Percentiles rank a stretch among this genome's conserved stretches.
Evolutionary conservation across 2,888 invertebrate genomes (phyloP).

Genomic region (Neoscelio sp.): DNA sequence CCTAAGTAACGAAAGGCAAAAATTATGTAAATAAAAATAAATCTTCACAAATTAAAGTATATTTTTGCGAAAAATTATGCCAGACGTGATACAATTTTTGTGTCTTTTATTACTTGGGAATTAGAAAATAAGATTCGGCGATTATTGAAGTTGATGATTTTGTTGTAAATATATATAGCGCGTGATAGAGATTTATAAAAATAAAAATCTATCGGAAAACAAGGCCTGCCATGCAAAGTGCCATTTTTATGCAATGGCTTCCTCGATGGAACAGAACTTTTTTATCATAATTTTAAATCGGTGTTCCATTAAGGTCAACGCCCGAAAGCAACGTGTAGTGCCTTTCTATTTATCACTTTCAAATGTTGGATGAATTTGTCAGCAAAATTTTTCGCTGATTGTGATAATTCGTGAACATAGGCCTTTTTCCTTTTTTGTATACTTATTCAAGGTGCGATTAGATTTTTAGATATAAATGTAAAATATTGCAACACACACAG

Average conservation of each 20-base stretch:
- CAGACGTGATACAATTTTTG: no score
- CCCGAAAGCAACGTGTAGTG: constrained; percentile 9
- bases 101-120: neutral
- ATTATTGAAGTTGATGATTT: constrained; percentile 47
- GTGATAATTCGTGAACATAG: constrained; percentile 22
- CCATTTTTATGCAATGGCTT: constrained; percentile 18
- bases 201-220: constrained; percentile 1
- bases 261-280: constrained; percentile 21
- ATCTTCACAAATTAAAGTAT: no score
- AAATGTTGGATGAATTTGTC: constrained; percentile 11
- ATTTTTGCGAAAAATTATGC: no score
- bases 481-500: constrained; percentile 16
- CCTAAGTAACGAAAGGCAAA: no score
- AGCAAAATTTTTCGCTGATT: constrained; percentile 9
- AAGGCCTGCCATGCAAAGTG: constrained; percentile 50
- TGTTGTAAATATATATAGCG: constrained; percentile 24
- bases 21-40: no score
- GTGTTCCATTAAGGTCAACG: constrained; percentile 29
- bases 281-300: neutral
- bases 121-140: constrained; percentile 29
- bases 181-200: constrained; percentile 16
- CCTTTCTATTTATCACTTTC: neutral
- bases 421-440: no score
- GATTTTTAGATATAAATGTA: neutral
- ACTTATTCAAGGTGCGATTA: neutral